phyloP scores from a whole-genome alignment of 2,888 invertebrate genomes.

The Sarcophaga rosellei region DNA sequence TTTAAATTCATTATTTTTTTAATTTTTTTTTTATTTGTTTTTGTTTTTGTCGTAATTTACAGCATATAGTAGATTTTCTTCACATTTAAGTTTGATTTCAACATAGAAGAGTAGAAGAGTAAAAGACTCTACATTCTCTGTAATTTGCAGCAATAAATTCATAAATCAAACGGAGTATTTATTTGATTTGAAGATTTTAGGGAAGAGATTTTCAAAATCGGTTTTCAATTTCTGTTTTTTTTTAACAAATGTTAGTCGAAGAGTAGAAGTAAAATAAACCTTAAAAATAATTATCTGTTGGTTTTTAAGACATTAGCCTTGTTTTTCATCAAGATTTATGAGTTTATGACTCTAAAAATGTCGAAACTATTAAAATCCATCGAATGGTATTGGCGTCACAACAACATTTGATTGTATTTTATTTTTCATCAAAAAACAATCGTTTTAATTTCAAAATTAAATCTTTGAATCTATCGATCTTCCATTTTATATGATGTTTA shows the following conservation, averaged over 20 bases:
- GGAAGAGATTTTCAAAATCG: neutral
- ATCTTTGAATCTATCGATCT: neutral
- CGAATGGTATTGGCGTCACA: constrained; percentile 48
- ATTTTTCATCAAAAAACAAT: constrained; percentile 10
- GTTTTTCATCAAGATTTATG: constrained; percentile 33
- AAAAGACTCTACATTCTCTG: neutral
- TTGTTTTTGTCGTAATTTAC: neutral
- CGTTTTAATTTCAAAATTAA: neutral
- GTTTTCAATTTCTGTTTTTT: neutral
- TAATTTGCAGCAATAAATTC: constrained; percentile 65
- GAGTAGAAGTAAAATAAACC: neutral
- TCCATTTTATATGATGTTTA: constrained; percentile 24
- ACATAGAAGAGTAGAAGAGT: no score
- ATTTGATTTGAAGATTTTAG: constrained; percentile 31
- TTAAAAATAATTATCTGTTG: neutral
- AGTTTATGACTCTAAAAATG: constrained; percentile 43
- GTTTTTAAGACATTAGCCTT: neutral
- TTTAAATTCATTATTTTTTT: constrained; percentile 36
- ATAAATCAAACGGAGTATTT: constrained; percentile 58
- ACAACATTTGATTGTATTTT: constrained; percentile 10
- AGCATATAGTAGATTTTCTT: neutral
- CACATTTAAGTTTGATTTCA: neutral
- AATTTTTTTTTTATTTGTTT: no score
- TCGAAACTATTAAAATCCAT: constrained; percentile 42
- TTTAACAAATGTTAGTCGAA: neutral